phyloP scores from a whole-genome alignment of 2,888 invertebrate genomes.

The Yponomeuta malinellus region DNA sequence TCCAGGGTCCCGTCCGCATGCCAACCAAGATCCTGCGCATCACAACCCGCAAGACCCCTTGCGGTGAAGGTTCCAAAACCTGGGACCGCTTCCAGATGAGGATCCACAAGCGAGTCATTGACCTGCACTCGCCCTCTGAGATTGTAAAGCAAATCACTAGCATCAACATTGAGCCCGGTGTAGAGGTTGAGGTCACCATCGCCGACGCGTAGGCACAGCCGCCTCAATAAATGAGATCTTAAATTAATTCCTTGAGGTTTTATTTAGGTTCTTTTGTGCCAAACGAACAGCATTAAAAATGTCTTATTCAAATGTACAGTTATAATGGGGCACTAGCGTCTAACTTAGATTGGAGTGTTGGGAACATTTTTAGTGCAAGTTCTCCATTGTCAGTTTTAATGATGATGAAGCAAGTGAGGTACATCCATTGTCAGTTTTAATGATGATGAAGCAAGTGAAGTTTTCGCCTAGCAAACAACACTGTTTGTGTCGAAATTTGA shows the following conservation, averaged over 20 bases:
- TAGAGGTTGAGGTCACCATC: slow-evolving; percentile 99
- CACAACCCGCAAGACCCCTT: slow-evolving; percentile 99
- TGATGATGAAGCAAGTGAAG: too few relatives aligned
- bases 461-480: too few relatives aligned
- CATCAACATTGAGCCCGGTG: slow-evolving; percentile 99
- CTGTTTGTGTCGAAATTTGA: too few relatives aligned
- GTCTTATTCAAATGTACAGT: too few relatives aligned
- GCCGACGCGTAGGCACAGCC: slow-evolving; percentile 83
- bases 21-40: slow-evolving; percentile 98
- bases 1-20: slow-evolving; percentile 97
- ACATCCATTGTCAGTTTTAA: too few relatives aligned
- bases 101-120: slow-evolving; percentile 99
- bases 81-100: slow-evolving; percentile 99
- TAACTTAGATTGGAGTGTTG: too few relatives aligned
- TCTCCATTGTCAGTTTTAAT: too few relatives aligned
- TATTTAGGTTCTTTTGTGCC: not conserved
- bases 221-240: slow-evolving; percentile 29
- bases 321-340: too few relatives aligned
- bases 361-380: too few relatives aligned
- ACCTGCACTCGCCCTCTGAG: slow-evolving; percentile 98
- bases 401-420: too few relatives aligned
- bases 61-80: slow-evolving; percentile 99
- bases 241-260: not conserved
- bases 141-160: slow-evolving; percentile 99
- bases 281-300: not conserved